phyloP scores from a whole-genome alignment of 1,140 invertebrate species.

The Atopsyche davidsoni region DNA sequence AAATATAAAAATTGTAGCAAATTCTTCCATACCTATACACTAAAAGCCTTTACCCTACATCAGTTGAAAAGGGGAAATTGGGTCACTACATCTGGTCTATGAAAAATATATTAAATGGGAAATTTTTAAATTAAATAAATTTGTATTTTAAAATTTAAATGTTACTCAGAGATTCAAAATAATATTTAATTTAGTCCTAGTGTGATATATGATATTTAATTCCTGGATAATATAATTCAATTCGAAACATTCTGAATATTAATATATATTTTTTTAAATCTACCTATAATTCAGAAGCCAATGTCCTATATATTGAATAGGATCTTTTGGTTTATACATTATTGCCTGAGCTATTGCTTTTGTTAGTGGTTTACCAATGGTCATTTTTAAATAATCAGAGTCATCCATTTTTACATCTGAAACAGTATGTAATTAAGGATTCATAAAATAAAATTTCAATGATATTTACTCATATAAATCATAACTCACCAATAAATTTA shows the following conservation, averaged over 20 bases:
- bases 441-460: background rate
- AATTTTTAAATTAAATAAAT: background rate
- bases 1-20: background rate
- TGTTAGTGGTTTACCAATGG: conserved; percentile 8
- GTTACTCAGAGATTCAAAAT: no score
- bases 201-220: background rate
- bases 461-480: no score
- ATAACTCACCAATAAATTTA: no score
- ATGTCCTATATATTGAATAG: conserved; percentile 16
- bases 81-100: background rate
- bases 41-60: background rate
- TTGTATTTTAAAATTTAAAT: background rate
- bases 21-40: background rate
- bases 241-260: background rate
- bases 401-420: background rate
- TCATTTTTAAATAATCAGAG: conserved; percentile 13
- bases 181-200: no score
- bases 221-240: background rate
- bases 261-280: background rate
- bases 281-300: conserved; percentile 19
- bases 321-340: conserved; percentile 17
- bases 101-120: background rate
- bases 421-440: background rate
- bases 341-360: conserved; percentile 13
- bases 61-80: background rate